Evolutionary conservation across 2,888 invertebrate genomes (phyloP).

Genomic region (Hanleya hanleyi): DNA sequence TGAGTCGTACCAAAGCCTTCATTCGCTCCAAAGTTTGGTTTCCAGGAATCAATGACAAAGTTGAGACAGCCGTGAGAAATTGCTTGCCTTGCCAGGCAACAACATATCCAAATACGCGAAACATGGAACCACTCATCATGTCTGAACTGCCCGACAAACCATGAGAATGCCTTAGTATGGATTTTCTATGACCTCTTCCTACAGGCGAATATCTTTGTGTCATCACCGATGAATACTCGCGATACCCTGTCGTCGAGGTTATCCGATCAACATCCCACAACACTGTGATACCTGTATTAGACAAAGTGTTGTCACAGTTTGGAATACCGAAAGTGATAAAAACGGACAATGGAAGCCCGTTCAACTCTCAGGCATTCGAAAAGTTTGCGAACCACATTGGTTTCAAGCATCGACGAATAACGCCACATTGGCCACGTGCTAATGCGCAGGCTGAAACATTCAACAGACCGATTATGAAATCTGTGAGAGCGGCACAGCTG

Average conservation of each 20-base stretch:
- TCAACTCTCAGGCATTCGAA: neutral
- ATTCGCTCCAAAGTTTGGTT: conserved; percentile 36
- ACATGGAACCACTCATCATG: conserved; percentile 36
- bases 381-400: neutral
- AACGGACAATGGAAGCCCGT: conserved; percentile 29
- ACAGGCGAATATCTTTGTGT: conserved; percentile 21
- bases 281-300: conserved; percentile 23
- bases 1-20: conserved; percentile 25
- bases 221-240: conserved; percentile 15
- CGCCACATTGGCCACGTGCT: conserved; percentile 17
- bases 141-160: conserved; percentile 30
- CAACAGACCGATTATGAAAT: neutral
- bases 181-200: conserved; percentile 33
- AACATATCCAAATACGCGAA: conserved; percentile 5
- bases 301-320: conserved; percentile 21
- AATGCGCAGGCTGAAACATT: conserved; percentile 1
- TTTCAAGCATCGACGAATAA: neutral
- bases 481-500: neutral
- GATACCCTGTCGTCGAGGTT: conserved; percentile 36
- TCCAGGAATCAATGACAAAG: conserved; percentile 17
- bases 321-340: conserved; percentile 24
- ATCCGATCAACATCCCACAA: conserved; percentile 23
- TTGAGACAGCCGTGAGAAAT: too few relatives aligned
- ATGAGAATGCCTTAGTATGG: conserved; percentile 30
- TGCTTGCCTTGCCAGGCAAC: conserved; percentile 26